phyloP scores from a whole-genome alignment of 2,888 invertebrate species.

The Nemapogon koenigi region DNA sequence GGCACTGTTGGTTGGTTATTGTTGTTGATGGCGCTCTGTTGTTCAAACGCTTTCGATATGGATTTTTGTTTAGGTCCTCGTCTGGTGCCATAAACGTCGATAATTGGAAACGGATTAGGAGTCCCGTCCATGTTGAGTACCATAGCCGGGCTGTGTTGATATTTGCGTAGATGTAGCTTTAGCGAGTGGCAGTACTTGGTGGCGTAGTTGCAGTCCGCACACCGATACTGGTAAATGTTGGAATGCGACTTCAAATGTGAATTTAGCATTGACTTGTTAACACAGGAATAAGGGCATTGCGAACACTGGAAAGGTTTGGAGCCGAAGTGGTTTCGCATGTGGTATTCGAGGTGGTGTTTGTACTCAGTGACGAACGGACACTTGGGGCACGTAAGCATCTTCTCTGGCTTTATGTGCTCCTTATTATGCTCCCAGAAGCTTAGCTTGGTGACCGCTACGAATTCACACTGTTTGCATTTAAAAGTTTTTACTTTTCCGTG shows the following conservation, averaged over 20 bases:
- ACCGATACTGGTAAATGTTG: slow-evolving; percentile 90
- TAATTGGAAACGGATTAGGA: slow-evolving; percentile 85
- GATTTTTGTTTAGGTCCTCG: slow-evolving; percentile 80
- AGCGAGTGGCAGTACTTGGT: slow-evolving; percentile 98
- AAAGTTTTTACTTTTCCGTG: slow-evolving; percentile 88
- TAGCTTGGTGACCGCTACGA: slow-evolving; percentile 83
- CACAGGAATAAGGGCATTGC: slow-evolving; percentile 88
- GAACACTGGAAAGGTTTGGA: slow-evolving; percentile 95
- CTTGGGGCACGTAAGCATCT: slow-evolving; percentile 86
- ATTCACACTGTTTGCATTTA: slow-evolving; percentile 92
- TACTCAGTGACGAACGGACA: slow-evolving; percentile 98
- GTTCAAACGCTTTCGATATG: slow-evolving; percentile 42
- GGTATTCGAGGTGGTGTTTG: slow-evolving; percentile 98
- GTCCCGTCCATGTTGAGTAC: slow-evolving; percentile 89
- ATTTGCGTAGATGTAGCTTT: slow-evolving; percentile 93
- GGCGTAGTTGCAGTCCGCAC: slow-evolving; percentile 92
- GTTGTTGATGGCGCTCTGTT: slow-evolving; percentile 28
- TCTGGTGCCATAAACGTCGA: slow-evolving; percentile 90
- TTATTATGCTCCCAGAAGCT: slow-evolving; percentile 94
- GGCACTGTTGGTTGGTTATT: slow-evolving; percentile 27
- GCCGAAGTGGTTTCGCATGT: slow-evolving; percentile 92
- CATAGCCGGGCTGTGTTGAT: slow-evolving; percentile 88
- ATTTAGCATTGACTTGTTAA: slow-evolving; percentile 99
- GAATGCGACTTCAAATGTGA: slow-evolving; percentile 97
- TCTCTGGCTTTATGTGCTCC: slow-evolving; percentile 92